Base-by-base conservation (phyloP, 2,113 vertebrate genomes). In the Pao palembangensis region DNA sequence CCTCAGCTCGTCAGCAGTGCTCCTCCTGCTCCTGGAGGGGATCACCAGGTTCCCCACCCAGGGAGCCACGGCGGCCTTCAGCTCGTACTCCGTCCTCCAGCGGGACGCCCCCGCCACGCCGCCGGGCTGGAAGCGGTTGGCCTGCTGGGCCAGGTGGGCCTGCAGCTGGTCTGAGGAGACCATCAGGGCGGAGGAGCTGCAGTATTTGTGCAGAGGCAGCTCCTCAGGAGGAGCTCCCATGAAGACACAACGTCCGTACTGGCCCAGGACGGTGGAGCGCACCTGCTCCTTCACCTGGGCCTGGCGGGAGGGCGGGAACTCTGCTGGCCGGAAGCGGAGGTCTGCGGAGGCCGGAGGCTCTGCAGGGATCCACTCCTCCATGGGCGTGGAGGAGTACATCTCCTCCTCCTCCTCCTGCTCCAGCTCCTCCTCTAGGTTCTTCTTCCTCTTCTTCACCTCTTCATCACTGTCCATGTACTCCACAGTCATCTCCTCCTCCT, bases 1-100 rank as follows among this genome's bases (percentile, higher is more conserved):
- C n/a, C 79, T 75, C 67, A 94, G 57, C 23, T 55, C 1, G 2
- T 92, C 92, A 0, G 84, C 92, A 0, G 17, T 21, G 0, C n/a
- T 73, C 15, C 0, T 0, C 5, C 2, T n/a, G 16, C 8, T 5
- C 3, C 2, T 42, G 0, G 31, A 51, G 0, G 66, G 88, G 44
- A 94, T 63, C 6, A 91, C 52, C 16, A 92, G 57, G 0, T 94
- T 89, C 0, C 94, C 95, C 54, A 96, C 79, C 96, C 95, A 98
- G 0, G 94, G 92, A 0, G 80, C 81, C 44, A 96, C 74, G 0
- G 94, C 93, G 28, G 87, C 51, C 34, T 93, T 83, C 2, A 98
- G 92, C 41, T 73, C 73, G 18, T 80, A 85, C 23, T 80, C 64
- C 1, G 93, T 48, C 0, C 0, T 15, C 0, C 0, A 3, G 8